A percentile compares a stretch with the other conserved stretches of the same genome.
Evolutionary conservation across 1,140 invertebrate species (phyloP).

Genomic region (Trypoxylus dichotomus): DNA sequence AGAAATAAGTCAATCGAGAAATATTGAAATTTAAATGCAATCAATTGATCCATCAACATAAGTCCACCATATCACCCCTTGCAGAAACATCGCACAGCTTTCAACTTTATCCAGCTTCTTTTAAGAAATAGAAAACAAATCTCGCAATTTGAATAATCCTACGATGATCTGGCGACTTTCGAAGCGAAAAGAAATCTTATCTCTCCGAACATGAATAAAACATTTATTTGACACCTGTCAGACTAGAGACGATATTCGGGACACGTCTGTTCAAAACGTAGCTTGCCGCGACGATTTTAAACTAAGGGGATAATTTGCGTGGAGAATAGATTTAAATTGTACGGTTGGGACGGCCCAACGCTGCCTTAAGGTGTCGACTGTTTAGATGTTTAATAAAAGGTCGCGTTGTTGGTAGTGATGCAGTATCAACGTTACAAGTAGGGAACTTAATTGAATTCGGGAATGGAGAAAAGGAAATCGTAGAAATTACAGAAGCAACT

Average conservation of each 20-base stretch:
- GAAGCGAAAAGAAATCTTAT: background rate
- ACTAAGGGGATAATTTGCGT: background rate
- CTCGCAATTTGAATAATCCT: background rate
- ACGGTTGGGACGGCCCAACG: background rate
- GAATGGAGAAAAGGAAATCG: no score
- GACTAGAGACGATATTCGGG: background rate
- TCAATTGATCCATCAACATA: no score
- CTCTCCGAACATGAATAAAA: background rate
- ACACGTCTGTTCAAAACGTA: background rate
- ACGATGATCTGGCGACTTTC: background rate
- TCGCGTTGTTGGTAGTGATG: background rate
- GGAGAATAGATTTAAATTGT: background rate
- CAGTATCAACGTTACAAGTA: no score
- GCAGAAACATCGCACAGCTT: no score
- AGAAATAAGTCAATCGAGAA: no score
- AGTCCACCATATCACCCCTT: no score
- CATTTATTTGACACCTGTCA: conserved; percentile 6
- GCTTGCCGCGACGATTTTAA: background rate
- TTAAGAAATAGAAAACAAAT: background rate
- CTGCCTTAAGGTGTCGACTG: background rate
- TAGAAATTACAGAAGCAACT: no score
- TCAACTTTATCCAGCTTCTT: background rate
- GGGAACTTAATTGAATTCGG: no score
- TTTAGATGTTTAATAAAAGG: background rate
- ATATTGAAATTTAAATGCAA: no score